phyloP scores from a whole-genome alignment of 2,797 vertebrate species.

The Halcyon smyrnensis region DNA sequence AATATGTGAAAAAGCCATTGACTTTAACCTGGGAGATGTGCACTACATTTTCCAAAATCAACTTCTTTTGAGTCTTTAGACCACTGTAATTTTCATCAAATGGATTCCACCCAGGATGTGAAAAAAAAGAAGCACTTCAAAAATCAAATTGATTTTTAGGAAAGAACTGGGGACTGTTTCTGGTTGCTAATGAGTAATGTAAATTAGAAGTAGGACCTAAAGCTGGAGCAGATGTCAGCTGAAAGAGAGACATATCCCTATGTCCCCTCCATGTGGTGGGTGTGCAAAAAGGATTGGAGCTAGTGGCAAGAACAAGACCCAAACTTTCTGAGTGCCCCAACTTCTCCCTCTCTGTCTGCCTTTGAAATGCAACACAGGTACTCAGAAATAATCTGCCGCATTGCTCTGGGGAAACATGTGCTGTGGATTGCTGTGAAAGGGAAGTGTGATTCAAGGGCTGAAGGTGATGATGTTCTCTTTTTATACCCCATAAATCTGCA shows the following conservation, averaged over 20 bases:
- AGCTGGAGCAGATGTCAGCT: background rate
- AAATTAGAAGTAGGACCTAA: background rate
- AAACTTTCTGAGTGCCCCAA: background rate
- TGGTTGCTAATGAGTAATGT: background rate
- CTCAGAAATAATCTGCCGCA: background rate
- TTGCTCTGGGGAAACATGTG: background rate
- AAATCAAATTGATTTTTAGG: background rate
- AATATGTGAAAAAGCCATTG: background rate
- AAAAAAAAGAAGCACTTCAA: background rate
- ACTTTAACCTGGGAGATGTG: background rate
- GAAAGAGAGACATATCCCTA: background rate
- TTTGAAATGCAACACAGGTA: background rate
- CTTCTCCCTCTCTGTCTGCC: background rate
- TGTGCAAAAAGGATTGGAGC: background rate
- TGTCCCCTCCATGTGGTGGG: accelerated
- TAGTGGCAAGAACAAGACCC: accelerated
- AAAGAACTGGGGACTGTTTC: background rate
- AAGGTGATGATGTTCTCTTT: background rate
- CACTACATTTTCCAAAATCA: background rate
- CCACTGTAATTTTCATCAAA: background rate
- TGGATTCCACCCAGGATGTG: background rate
- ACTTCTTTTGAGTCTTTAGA: background rate
- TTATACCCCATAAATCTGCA: background rate
- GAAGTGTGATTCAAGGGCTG: background rate
- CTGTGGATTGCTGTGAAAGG: background rate